A percentile compares a stretch with the other conserved stretches of the same genome.
Evolutionary conservation across 2,888 invertebrate genomes (phyloP).

Genomic region (Tridacna crocea): DNA sequence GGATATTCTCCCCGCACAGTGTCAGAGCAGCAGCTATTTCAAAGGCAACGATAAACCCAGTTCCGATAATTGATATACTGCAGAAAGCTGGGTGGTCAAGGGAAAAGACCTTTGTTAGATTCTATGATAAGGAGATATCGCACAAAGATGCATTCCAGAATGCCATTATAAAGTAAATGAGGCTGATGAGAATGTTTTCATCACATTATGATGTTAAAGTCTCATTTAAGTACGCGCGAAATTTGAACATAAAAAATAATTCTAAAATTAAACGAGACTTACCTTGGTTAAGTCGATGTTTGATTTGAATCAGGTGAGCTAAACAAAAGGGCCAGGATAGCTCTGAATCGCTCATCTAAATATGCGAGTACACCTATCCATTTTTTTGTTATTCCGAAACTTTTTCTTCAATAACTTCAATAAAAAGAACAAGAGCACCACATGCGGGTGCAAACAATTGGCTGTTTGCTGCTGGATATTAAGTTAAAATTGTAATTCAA

Average conservation of each 20-base stretch:
- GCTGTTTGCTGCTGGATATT: too few species aligned
- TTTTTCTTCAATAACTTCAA: too few species aligned
- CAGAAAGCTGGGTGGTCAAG: constrained; percentile 31
- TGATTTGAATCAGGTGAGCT: neutral
- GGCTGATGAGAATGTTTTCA: neutral
- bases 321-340: too few species aligned
- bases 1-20: constrained; percentile 28
- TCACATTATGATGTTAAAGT: neutral
- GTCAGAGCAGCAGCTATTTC: constrained; percentile 26
- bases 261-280: constrained; percentile 5
- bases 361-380: too few species aligned
- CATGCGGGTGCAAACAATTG: too few species aligned
- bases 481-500: too few species aligned
- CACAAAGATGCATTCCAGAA: neutral
- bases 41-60: constrained; percentile 17
- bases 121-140: constrained; percentile 15
- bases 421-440: too few species aligned
- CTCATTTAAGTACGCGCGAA: constrained; percentile 14
- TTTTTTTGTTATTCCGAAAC: too few species aligned
- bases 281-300: constrained; percentile 1
- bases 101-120: constrained; percentile 25
- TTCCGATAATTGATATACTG: constrained; percentile 24
- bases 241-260: neutral
- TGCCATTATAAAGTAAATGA: neutral
- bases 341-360: too few species aligned